Conservation (phyloP, 2,888 invertebrate species). For the Caenorhabditis doughertyi region DNA sequence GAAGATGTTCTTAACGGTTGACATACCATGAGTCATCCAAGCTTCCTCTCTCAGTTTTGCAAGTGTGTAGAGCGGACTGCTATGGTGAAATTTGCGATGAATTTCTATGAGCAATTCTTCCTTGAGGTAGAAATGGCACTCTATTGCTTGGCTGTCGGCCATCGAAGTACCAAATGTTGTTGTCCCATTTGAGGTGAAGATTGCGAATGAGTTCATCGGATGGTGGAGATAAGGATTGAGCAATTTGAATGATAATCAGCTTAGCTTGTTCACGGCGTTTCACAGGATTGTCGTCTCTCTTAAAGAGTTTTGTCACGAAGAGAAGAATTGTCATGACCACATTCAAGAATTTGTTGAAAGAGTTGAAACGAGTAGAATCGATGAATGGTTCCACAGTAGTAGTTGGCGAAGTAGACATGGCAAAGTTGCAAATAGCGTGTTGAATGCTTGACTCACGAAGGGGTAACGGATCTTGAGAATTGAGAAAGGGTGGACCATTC, state of each 20-base stretch:
- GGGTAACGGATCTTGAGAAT: neutral
- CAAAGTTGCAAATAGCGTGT: neutral
- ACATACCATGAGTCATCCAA: conserved; percentile 79
- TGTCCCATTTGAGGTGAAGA: neutral
- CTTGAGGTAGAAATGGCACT: conserved; percentile 17
- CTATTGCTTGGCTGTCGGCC: neutral
- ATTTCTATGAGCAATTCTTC: neutral
- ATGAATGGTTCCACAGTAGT: neutral
- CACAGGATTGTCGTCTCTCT: neutral
- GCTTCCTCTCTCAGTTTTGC: conserved; percentile 68
- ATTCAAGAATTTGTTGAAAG: conserved; percentile 6
- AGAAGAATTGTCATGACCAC: neutral
- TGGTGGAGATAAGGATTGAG: conserved; percentile 30
- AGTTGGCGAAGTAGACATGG: neutral
- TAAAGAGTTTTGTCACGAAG: neutral
- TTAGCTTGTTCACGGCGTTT: neutral
- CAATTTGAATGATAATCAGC: neutral
- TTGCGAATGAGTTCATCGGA: neutral
- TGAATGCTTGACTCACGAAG: conserved; percentile 2
- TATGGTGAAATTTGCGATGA: conserved; percentile 13
- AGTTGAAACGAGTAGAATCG: conserved; percentile 15
- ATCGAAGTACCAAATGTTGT: conserved; percentile 16
- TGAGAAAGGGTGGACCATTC: conserved; percentile 14
- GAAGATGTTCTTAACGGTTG: conserved; percentile 71
- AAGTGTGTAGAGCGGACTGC: conserved; percentile 56